Conservation (phyloP, 2,113 vertebrate genomes). For the Eurystomus gularis region DNA sequence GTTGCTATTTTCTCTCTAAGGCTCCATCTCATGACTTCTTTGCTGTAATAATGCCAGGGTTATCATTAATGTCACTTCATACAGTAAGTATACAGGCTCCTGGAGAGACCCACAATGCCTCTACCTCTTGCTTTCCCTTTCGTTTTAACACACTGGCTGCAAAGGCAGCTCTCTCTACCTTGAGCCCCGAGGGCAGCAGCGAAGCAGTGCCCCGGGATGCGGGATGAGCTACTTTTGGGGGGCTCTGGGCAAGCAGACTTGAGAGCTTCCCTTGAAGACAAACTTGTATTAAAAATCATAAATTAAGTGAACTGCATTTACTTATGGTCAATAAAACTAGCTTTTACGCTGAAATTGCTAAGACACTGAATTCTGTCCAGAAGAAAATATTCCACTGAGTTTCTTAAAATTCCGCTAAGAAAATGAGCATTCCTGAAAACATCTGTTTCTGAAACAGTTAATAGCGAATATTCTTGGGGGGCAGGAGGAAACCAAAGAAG, state of each 20-base stretch:
- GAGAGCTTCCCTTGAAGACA: background rate
- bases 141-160: background rate
- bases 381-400: background rate
- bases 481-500: background rate
- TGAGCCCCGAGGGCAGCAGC: background rate
- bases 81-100: background rate
- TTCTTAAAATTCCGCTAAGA: background rate
- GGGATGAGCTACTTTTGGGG: background rate
- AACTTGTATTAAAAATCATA: background rate
- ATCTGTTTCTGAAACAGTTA: background rate
- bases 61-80: background rate
- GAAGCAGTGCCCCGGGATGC: background rate
- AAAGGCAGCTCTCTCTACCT: background rate
- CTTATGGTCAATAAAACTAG: background rate
- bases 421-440: background rate
- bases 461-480: background rate
- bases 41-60: background rate
- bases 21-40: background rate
- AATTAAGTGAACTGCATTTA: background rate
- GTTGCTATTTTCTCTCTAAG: background rate
- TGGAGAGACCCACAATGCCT: background rate
- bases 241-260: background rate
- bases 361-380: background rate
- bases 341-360: background rate
- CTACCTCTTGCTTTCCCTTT: background rate